Conservation (phyloP, 53 echinoderm and acorn worm species). For the Paracentrotus lividus region DNA sequence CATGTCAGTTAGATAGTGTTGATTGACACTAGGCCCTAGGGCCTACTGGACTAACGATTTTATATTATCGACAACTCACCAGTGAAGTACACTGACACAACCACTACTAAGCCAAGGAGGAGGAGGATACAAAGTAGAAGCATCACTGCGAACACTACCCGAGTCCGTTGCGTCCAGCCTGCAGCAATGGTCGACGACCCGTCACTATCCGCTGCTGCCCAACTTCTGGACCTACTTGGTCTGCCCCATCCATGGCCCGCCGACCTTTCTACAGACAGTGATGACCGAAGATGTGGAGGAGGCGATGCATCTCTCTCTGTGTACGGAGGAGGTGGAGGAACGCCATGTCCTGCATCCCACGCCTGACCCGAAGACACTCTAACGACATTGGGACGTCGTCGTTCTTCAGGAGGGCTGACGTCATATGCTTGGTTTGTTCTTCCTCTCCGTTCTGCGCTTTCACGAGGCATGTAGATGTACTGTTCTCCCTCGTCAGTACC, state of each 20-base stretch:
- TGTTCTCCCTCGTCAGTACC: background rate
- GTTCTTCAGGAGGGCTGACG: constrained; percentile 50
- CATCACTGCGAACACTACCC: constrained; percentile 64
- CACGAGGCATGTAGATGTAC: constrained; percentile 52
- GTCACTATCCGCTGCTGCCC: constrained; percentile 34
- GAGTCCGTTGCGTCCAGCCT: constrained; percentile 56
- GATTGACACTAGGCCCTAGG: no score
- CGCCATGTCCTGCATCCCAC: background rate
- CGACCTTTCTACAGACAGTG: background rate
- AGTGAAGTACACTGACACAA: constrained; percentile 56
- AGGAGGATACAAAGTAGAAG: constrained; percentile 56
- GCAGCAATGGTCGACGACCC: constrained; percentile 29
- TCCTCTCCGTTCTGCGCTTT: constrained; percentile 28
- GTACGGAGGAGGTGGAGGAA: constrained; percentile 74
- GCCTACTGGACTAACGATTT: no score
- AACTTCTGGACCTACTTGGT: background rate
- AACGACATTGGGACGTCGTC: constrained; percentile 35
- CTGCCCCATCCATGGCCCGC: constrained; percentile 39
- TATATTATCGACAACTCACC: constrained; percentile 48
- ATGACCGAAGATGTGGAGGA: constrained; percentile 21
- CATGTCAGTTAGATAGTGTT: no score
- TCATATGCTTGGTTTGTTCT: constrained; percentile 55
- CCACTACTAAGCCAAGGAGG: constrained; percentile 39
- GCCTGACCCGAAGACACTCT: constrained; percentile 2
- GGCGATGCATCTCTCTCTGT: background rate